Evolutionary conservation across 2,888 invertebrate genomes (phyloP).

Genomic region (Hemaris fuciformis): DNA sequence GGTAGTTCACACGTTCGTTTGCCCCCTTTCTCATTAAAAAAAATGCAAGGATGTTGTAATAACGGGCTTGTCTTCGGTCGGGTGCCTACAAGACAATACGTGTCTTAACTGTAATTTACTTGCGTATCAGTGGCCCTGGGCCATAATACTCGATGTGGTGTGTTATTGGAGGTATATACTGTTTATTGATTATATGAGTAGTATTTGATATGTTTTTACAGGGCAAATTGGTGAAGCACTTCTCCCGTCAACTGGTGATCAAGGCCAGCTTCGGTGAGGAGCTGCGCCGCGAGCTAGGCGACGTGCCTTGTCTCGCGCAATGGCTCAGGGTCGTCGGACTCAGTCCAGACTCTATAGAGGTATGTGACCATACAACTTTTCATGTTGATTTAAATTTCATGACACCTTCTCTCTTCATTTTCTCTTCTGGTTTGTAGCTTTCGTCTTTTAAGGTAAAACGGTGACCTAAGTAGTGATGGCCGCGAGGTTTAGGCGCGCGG

Average conservation of each 20-base stretch:
- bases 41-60: too few species aligned
- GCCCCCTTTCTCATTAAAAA: too few species aligned
- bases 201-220: constrained; percentile 65
- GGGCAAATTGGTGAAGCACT: constrained; percentile 96
- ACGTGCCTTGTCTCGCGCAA: constrained; percentile 91
- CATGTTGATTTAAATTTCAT: neutral
- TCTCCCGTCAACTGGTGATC: constrained; percentile 93
- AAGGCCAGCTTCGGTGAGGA: constrained; percentile 89
- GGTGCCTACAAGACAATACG: too few species aligned
- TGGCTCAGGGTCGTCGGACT: constrained; percentile 97
- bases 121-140: too few species aligned
- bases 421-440: too few species aligned
- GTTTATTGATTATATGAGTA: neutral
- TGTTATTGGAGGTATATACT: neutral
- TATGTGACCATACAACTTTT: constrained; percentile 5
- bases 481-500: too few species aligned
- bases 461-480: too few species aligned
- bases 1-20: too few species aligned
- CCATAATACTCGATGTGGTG: neutral
- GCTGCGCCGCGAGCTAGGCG: constrained; percentile 83
- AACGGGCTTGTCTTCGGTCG: too few species aligned
- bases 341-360: constrained; percentile 85
- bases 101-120: too few species aligned
- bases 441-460: too few species aligned
- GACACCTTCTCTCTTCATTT: too few species aligned